Percentiles rank a stretch among this genome's conserved stretches.
These are phyloP conservation scores for Aldrovandia affinis DNA, from an alignment of 2,797 vertebrate species.

Conservation along the genomic window DNA sequence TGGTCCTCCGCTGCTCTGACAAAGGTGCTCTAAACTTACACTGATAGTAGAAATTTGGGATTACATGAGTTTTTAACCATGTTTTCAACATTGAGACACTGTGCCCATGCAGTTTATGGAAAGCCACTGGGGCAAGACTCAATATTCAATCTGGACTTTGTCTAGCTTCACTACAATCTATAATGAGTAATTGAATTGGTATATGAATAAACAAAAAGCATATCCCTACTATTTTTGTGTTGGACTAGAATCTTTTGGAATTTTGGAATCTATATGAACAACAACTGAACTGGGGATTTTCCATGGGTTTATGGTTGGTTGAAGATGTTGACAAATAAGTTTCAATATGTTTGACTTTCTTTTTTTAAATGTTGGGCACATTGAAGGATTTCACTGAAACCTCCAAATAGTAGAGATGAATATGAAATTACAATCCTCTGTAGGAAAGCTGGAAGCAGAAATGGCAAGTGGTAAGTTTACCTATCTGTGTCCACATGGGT, in stretches of 20 bases:
- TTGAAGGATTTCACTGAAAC: background rate
- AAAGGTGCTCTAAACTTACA: background rate
- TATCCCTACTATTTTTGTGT: background rate
- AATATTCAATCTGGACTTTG: background rate
- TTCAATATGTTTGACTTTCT: no score
- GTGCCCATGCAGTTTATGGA: no score
- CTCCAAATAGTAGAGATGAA: background rate
- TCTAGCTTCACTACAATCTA: background rate
- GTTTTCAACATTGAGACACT: background rate
- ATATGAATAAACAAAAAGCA: background rate
- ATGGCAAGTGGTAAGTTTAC: background rate
- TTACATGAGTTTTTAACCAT: no score
- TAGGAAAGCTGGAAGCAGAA: background rate
- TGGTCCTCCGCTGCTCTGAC: background rate
- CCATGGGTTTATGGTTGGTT: background rate
- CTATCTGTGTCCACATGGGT: background rate
- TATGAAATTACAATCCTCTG: background rate
- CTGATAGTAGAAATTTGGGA: background rate
- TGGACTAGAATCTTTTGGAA: background rate
- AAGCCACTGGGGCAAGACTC: background rate
- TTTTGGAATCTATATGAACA: background rate
- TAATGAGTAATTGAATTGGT: background rate
- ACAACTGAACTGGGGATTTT: background rate
- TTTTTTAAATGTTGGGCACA: background rate
- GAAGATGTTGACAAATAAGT: background rate